Evolutionary conservation across 2,888 invertebrate genomes (phyloP), one percentile per base, ranked within the genome.

Genomic region (Therioaphis trifolii): DNA sequence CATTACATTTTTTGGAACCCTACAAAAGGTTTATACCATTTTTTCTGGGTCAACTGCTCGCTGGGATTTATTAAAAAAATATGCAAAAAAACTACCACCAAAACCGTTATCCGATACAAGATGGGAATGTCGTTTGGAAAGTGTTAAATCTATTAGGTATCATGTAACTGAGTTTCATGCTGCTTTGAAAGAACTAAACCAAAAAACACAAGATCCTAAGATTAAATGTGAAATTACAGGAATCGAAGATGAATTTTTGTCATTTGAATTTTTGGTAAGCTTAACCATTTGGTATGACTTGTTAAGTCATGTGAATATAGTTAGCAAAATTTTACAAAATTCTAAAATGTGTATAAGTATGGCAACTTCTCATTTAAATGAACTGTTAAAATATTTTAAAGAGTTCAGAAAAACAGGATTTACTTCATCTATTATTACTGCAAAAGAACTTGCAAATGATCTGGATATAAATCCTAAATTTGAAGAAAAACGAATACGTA

Each of bases 361-460:
- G 21, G 21, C 58, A 58, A 58, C 58, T 58, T 58, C 21, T 58
- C 58, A 58, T 58, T 58, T 58, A 58, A 58, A 58, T 58, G 58
- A 58, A 58, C 58, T 58, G 18, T 58, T 58, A 58, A 58, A 21
- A 58, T 58, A 58, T 58, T 58, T 58, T 58, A 58, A 58, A 58
- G 21, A 58, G 15, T 58, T 58, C 18, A 58, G 58, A 58, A 21
- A 58, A 58, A 58, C 21, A 52, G 52, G 61, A 61, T 61, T 61
- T 61, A 61, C 15, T 14, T 61, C 27, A 61, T 61, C 61, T 24
- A 61, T 27, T 21, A 61, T 61, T 21, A 61, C 61, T 15, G 61
- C 61, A 61, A 61, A 61, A 61, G 61, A 61, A 24, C 61, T 61
- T 61, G 61, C 61, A 61, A 61, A 61, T 24, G 61, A 61, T 61